Conservation (phyloP, 2,888 invertebrate species). For the Melieria crassipennis region DNA sequence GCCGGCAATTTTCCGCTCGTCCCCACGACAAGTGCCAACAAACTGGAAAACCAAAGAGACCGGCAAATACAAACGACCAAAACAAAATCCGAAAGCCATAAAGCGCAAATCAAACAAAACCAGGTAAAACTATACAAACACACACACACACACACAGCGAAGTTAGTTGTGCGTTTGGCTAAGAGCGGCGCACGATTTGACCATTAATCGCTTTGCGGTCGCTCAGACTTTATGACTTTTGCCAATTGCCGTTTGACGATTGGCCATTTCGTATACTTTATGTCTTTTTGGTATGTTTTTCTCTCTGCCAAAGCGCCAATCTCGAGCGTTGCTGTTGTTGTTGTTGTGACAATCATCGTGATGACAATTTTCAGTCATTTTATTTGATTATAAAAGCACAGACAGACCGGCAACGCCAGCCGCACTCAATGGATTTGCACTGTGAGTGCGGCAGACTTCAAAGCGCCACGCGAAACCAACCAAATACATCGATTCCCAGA, state of each 20-base stretch:
- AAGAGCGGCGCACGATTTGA: conserved; percentile 28
- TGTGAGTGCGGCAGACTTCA: too few species aligned
- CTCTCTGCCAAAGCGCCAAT: background rate
- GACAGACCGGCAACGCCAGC: background rate
- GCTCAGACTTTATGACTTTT: conserved; percentile 22
- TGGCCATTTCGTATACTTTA: background rate
- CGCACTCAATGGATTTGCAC: too few species aligned
- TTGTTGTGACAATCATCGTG: conserved; percentile 25
- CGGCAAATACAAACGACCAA: too few species aligned
- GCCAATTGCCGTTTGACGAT: conserved; percentile 22
- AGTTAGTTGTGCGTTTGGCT: background rate
- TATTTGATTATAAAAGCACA: conserved; percentile 44
- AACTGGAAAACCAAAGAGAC: conserved; percentile 7
- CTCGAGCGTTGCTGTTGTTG: conserved; percentile 1
- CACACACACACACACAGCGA: background rate
- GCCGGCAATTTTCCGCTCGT: conserved; percentile 46
- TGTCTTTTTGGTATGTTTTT: conserved; percentile 2
- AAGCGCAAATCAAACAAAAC: conserved; percentile 2
- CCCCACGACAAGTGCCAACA: conserved; percentile 51
- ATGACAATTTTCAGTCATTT: conserved; percentile 37
- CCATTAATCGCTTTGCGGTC: conserved; percentile 26
- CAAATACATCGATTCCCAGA: too few species aligned
- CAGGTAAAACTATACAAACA: background rate
- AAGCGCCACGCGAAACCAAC: too few species aligned
- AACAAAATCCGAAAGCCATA: background rate